Conservation (phyloP, 2,113 vertebrate genomes). For the Pterocles orientalis region DNA sequence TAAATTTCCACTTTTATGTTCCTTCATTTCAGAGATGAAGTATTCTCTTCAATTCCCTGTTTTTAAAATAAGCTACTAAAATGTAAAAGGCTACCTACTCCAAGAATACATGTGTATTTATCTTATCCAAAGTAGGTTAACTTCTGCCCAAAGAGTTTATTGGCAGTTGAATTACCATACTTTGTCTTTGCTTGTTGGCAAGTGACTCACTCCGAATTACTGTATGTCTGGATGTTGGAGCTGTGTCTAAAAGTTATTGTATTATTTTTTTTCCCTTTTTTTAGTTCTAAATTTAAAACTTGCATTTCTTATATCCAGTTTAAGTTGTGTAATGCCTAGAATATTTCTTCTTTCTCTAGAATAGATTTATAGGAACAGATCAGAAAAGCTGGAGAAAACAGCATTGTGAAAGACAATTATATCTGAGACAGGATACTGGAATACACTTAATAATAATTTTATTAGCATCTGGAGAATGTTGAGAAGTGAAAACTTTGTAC, state of each 20-base stretch:
- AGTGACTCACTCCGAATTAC: constrained; percentile 34
- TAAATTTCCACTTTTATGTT: not conserved
- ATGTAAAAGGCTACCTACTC: not conserved
- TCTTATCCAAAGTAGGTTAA: constrained; percentile 8
- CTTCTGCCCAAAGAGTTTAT: not conserved
- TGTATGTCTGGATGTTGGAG: constrained; percentile 2
- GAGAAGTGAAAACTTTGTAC: constrained; percentile 46
- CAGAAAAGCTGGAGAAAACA: constrained; percentile 22
- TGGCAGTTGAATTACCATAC: not conserved
- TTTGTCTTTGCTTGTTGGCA: constrained; percentile 11
- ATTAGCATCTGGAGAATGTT: not conserved
- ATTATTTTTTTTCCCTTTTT: not conserved
- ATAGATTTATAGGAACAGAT: constrained; percentile 11
- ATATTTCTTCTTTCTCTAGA: not conserved
- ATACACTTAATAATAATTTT: constrained; percentile 40
- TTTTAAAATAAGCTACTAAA: constrained; percentile 33
- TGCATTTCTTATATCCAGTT: not conserved
- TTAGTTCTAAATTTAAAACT: not conserved
- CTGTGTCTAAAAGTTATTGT: not conserved
- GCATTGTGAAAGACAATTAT: constrained; percentile 19
- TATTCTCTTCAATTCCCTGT: constrained; percentile 29
- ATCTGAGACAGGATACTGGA: constrained; percentile 12
- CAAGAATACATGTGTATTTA: not conserved
- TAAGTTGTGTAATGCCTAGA: not conserved
- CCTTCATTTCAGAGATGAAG: constrained; percentile 44